Base-by-base conservation (phyloP, 92 coral and sea anemone species). In the Micromussa lordhowensis region DNA sequence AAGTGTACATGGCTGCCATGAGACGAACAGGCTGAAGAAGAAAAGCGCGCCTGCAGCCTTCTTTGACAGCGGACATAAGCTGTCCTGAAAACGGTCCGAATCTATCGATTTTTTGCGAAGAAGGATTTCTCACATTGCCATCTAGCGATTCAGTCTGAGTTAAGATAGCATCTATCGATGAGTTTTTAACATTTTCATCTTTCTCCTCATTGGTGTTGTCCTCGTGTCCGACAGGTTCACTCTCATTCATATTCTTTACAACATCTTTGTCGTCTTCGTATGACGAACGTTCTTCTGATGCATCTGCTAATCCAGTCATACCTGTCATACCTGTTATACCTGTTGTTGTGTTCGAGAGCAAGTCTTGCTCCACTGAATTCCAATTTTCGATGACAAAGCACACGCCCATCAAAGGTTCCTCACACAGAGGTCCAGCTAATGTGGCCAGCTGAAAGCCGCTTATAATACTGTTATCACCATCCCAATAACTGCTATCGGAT, bases 1-100 rank as follows among this genome's bases (percentile, higher is more conserved):
- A 97, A 15, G 98, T 94, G 93, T 98, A 98, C 99, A 98, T 98
- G 21, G 99, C 99, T 12, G 98, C 99, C 99, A 98, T 91, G 4
- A 98, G 98, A 10, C 99, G 96, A 90, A 93, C 92, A 29, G 99
- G 98, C 76, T 96, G 99, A 31, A 94, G 96, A 58, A 85, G 90
- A 80, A 94, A 98, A 13, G 99, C 96, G 77, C 96, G 98, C 86
- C 99, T 91, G 88, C 99, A 98, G 81, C 99, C 99, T 73, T 98
- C 99, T 79, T 98, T 98, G 8, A 98, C 94, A 81, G 99, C 93
- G 78, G 99, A 96, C 94, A 98, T 98, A 2, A 98, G 90, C 92
- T 98, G 99, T 22, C 99, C 99, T 22, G 99, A 96, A 29, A 98
- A 88, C n/a, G 96, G 96, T 7, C 99, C 98, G 77, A 68, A 82